Percentiles rank a stretch among this genome's conserved stretches.
phyloP scores from a whole-genome alignment of 1,140 invertebrate genomes.

The Elymnias hypermnestra region DNA sequence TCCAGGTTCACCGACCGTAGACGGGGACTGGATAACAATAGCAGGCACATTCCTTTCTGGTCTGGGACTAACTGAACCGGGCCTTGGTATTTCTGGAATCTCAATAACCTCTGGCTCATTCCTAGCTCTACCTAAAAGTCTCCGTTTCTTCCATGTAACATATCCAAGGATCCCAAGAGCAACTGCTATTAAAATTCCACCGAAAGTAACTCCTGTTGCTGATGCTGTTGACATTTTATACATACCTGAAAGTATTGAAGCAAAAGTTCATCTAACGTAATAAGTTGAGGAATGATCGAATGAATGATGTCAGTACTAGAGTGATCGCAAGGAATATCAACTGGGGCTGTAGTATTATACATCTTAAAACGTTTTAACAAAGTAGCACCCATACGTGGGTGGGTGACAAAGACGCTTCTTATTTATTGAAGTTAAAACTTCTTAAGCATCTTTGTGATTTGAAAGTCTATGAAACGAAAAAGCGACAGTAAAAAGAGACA shows the following conservation, averaged over 20 bases:
- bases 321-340: no score
- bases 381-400: no score
- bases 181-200: conserved; percentile 30
- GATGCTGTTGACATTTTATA: conserved; percentile 55
- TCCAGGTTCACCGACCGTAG: conserved; percentile 24
- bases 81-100: conserved; percentile 30
- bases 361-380: no score
- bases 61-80: conserved; percentile 11
- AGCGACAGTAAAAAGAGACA: no score
- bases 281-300: neutral
- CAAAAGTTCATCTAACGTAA: conserved; percentile 4
- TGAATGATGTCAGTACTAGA: no score
- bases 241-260: conserved; percentile 30
- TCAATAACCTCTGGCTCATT: conserved; percentile 31
- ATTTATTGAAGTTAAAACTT: no score
- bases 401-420: no score
- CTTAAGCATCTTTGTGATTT: no score
- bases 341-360: no score
- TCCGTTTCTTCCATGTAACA: conserved; percentile 44
- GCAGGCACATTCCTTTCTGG: conserved; percentile 23
- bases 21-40: conserved; percentile 38
- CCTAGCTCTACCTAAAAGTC: conserved; percentile 26
- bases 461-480: no score
- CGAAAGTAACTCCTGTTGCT: conserved; percentile 43
- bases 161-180: conserved; percentile 35